Base-by-base conservation (phyloP, 2,113 vertebrate genomes). In the Gorsachius goisagi region DNA sequence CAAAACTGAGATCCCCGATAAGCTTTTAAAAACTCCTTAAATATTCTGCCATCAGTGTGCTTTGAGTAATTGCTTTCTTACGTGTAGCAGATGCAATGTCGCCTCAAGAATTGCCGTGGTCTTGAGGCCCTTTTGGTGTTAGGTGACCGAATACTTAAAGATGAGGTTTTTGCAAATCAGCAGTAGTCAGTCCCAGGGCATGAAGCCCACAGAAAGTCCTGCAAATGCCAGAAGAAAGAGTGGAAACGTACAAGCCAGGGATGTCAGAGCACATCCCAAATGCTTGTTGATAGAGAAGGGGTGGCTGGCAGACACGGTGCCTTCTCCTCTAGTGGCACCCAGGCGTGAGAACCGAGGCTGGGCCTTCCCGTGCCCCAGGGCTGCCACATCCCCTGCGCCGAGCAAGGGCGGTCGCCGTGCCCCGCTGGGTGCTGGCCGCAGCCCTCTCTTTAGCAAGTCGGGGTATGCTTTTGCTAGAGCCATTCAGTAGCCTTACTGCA, bases 261-360 rank as follows among this genome's bases (percentile, higher is more conserved):
- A 20, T 71, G 27, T 33, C 22, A 3, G 23, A 71, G 37, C 75
- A 24, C 35, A 19, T 71, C 50, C 69, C 74, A 53, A 21, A 7
- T 3, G 0, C 27, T 9, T 33, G 6, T 5, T 1, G 9, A 4
- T 28, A 30, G 28, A 5, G 0, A 3, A 9, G 44, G 49, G 22
- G 10, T 35, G 6, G 0, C 56, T 71, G 56, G 15, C 33, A 47
- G 6, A 28, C 37, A 6, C 1, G 0, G 3, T 0, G 0, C 14
- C 24, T 19, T 5, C 16, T 12, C 11, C 78, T 35, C n/a, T 0
- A 9, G 37, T 1, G 41, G 20, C 11, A 3, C 22, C 33, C 75
- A n/a, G 67, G 22, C 0, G 0, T 41, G 44, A 28, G 41, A 44
- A 5, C 3, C 0, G 3, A 12, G 62, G 56, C 68, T 59, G 33